Percentiles rank a stretch among this genome's conserved stretches.
These are phyloP conservation scores for Ernsta delagoae DNA, from an alignment of 2,888 invertebrate species.

Conservation along the genomic window DNA sequence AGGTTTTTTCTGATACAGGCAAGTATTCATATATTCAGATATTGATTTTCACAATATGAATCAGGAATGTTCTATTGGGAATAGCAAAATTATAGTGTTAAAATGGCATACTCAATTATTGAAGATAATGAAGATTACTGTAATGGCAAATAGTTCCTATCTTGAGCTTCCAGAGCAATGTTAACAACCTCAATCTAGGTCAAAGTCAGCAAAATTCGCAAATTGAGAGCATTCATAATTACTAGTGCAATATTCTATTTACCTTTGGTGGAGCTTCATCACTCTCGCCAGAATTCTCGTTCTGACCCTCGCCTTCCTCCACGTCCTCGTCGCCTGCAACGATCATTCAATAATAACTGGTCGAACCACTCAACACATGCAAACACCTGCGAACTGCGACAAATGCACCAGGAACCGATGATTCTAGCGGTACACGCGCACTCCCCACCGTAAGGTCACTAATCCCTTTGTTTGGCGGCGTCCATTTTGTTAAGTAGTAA, in stretches of 20 bases:
- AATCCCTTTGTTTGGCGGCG: conserved; percentile 91
- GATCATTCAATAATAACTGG: conserved; percentile 68
- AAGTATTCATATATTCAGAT: no score
- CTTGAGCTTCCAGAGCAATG: conserved; percentile 21
- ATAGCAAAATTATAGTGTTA: no score
- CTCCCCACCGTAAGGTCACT: conserved; percentile 85
- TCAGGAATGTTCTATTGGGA: no score
- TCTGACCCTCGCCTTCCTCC: conserved; percentile 87
- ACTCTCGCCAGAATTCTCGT: conserved; percentile 90
- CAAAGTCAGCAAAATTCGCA: conserved; percentile 34
- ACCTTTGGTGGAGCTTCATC: conserved; percentile 88
- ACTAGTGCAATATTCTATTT: conserved; percentile 37
- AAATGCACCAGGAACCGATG: conserved; percentile 55
- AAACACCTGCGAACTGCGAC: conserved; percentile 57
- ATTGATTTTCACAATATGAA: no score
- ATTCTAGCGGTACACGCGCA: conserved; percentile 61
- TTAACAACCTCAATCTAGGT: conserved; percentile 34
- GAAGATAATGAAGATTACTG: conserved; percentile 2
- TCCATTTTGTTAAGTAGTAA: conserved; percentile 91
- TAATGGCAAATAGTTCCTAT: conserved; percentile 1
- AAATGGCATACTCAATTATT: neutral
- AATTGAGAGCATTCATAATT: no score
- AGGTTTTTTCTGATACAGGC: no score
- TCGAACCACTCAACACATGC: conserved; percentile 67
- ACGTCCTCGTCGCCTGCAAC: conserved; percentile 88